Base-by-base conservation (phyloP, 1,140 invertebrate genomes). In the Ptiloglossa arizonensis region DNA sequence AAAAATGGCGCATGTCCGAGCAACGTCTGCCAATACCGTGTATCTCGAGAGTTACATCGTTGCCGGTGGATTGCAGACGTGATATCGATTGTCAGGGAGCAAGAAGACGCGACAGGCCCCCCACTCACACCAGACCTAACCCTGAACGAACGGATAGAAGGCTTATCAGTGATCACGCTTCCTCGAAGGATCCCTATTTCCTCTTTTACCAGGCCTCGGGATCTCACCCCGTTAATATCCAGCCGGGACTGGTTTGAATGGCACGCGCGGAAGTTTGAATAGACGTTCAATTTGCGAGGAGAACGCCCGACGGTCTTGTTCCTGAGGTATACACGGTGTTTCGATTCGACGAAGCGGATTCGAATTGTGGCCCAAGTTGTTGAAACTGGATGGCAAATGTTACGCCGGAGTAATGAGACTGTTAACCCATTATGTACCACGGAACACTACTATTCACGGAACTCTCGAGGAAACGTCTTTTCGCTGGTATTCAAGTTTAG, bases 1-100 rank as follows among this genome's bases (percentile, higher is more conserved):
- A 83, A 64, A 83, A 82, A 79, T 83, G 76, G 59, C 64, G 69
- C 59, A 79, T 59, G 81, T 81, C 56, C 52, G 73, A 72, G 32
- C 13, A 19, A 38, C 50, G 56, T 59, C 82, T 83, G 82, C 70
- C 82, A 83, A 83, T 83, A 83, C 46, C 82, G 80, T 74, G 70
- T 67, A 83, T 22, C 54, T 52, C 11, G 50, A 73, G 75, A 66
- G 82, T 83, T 79, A 83, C 82, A 83, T 67, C 81, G 82, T 83
- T 83, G 69, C 76, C 54, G 68, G 50, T 83, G 75, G 81, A 83
- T 70, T 83, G 76, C 81, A 83, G 70, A 44, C 64, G 64, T 70
- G 52, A 71, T 69, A 78, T 70, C 76, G 76, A 83, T 79, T 79
- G 69, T 60, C 48, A 79, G 32, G 54, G 44, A 69, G 60, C 22